Evolutionary conservation across 1,140 invertebrate species (phyloP).

Genomic region (Reticulitermes speratus): DNA sequence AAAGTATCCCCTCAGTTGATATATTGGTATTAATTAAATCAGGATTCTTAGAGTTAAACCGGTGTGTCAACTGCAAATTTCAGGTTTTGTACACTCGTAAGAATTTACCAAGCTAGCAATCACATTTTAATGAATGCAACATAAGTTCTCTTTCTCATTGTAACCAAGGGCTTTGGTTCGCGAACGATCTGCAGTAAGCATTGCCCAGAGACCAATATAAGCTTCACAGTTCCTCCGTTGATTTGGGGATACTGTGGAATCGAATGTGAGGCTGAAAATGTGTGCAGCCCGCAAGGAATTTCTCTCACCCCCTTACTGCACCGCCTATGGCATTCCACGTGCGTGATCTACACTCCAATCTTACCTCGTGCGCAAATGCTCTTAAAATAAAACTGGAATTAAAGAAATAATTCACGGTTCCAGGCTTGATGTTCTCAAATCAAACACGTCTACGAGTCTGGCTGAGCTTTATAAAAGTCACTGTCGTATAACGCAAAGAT

Average conservation of each 20-base stretch:
- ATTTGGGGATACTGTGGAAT: background rate
- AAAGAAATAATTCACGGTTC: background rate
- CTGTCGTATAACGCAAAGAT: too few relatives aligned
- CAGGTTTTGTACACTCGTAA: too few relatives aligned
- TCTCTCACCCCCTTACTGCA: background rate
- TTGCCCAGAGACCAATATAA: background rate
- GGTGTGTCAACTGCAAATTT: too few relatives aligned
- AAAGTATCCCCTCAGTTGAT: too few relatives aligned
- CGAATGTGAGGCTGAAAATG: background rate
- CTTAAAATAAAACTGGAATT: background rate
- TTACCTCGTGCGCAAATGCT: background rate
- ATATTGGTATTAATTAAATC: too few relatives aligned
- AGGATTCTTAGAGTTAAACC: too few relatives aligned
- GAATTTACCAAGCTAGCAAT: background rate
- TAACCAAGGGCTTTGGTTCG: background rate
- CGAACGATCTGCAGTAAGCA: background rate
- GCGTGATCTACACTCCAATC: background rate
- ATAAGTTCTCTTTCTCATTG: background rate
- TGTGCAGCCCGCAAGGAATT: background rate
- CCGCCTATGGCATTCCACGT: background rate
- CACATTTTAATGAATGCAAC: background rate
- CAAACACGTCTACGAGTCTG: too few relatives aligned
- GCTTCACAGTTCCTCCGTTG: background rate
- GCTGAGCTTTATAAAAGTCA: too few relatives aligned
- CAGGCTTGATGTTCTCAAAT: background rate